Evolutionary conservation across 2,113 vertebrate genomes (phyloP).

Genomic region (Nibea coibor): DNA sequence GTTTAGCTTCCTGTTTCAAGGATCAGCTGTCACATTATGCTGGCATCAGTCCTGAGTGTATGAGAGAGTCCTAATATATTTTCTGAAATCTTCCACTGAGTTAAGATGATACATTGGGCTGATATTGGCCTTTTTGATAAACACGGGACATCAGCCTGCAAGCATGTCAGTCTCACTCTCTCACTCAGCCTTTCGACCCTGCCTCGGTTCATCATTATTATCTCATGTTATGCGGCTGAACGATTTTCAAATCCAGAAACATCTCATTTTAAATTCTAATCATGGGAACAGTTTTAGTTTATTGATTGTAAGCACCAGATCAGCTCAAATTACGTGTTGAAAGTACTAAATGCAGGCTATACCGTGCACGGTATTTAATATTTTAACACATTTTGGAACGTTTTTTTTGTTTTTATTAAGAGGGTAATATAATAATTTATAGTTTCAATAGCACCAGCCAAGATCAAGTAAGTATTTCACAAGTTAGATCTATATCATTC

Average conservation of each 20-base stretch:
- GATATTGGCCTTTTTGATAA: conserved; percentile 11
- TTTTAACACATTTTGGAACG: not conserved
- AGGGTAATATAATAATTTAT: not conserved
- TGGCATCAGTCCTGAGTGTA: not conserved
- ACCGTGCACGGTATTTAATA: not conserved
- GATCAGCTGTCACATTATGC: not conserved
- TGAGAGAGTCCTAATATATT: not conserved
- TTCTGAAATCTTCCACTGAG: conserved; percentile 2
- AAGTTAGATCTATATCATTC: not conserved
- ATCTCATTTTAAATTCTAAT: conserved; percentile 21
- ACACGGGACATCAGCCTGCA: not conserved
- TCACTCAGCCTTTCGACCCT: not conserved
- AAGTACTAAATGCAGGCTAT: not conserved
- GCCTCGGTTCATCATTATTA: conserved; percentile 6
- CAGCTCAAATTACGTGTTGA: not conserved
- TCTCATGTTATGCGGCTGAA: conserved; percentile 2
- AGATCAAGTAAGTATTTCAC: too few relatives aligned
- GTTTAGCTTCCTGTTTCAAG: not conserved
- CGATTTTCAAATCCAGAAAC: not conserved
- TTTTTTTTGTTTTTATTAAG: not conserved
- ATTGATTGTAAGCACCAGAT: not conserved
- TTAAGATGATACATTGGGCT: not conserved
- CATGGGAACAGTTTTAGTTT: not conserved
- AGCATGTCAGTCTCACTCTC: conserved; percentile 25
- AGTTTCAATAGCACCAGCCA: not conserved